A percentile compares a stretch with the other conserved stretches of the same genome.
These are phyloP conservation scores for Orientallactaga sibirica DNA, from an alignment of 2,797 vertebrate species.

Conservation along the genomic window DNA sequence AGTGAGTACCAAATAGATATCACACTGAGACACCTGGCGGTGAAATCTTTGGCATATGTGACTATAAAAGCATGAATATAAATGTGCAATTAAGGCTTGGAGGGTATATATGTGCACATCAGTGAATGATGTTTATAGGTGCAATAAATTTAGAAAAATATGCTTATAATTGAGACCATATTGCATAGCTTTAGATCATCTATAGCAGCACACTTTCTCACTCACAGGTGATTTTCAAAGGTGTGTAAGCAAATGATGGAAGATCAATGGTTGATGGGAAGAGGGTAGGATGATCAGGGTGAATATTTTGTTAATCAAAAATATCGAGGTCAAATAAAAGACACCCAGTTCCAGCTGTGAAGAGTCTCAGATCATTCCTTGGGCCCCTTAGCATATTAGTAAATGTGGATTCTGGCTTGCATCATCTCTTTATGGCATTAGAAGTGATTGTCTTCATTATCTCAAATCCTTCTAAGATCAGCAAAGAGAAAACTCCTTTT, in stretches of 20 bases:
- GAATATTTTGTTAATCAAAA: constrained; percentile 74
- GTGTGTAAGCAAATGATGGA: constrained; percentile 26
- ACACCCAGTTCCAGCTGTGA: neutral
- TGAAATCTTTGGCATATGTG: constrained; percentile 62
- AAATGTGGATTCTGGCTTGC: neutral
- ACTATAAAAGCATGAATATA: constrained; percentile 60
- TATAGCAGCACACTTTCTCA: neutral
- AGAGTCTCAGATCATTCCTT: neutral
- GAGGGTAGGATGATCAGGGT: constrained; percentile 58
- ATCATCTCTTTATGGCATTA: neutral
- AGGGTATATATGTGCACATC: neutral
- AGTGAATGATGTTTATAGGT: constrained; percentile 60
- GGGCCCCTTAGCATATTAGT: neutral
- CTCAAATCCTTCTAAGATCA: neutral
- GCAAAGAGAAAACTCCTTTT: neutral
- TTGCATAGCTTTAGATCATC: constrained; percentile 51
- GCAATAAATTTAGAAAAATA: constrained; percentile 59
- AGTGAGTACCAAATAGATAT: constrained; percentile 10
- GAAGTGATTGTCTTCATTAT: neutral
- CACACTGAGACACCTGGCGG: constrained; percentile 62
- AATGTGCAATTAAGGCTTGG: constrained; percentile 3
- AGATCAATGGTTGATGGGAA: constrained; percentile 73
- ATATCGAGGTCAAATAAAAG: constrained; percentile 74
- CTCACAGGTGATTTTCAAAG: constrained; percentile 44
- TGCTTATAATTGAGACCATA: constrained; percentile 73